Conservation (phyloP, 2,113 vertebrate genomes). For the Thomomys bottae region DNA sequence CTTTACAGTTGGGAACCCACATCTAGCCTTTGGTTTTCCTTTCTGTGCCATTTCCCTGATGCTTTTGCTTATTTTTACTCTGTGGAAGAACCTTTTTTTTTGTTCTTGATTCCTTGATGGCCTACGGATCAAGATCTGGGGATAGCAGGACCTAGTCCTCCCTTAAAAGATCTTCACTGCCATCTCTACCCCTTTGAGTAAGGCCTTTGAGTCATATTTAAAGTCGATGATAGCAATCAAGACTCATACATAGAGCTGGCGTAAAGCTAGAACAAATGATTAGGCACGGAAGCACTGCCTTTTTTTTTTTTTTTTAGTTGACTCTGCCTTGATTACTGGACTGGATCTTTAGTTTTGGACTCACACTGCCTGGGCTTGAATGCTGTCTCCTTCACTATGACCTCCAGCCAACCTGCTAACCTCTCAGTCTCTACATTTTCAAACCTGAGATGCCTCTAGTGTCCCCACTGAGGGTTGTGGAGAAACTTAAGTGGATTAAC, state of each 20-base stretch:
- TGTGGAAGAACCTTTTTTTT: not conserved
- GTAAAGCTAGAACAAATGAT: not conserved
- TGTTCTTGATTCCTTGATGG: not conserved
- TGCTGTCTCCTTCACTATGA: not conserved
- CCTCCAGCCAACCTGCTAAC: not conserved
- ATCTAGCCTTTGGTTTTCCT: not conserved
- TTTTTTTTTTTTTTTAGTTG: not conserved
- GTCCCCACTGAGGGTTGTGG: not conserved
- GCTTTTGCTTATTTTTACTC: not conserved
- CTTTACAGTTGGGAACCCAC: not conserved
- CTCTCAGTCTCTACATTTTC: not conserved
- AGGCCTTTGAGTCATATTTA: not conserved
- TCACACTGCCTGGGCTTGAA: not conserved
- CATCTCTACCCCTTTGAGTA: not conserved
- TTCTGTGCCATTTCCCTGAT: not conserved
- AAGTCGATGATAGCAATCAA: not conserved
- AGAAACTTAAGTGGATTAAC: constrained; percentile 6
- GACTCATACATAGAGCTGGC: not conserved
- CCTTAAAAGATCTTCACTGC: not conserved
- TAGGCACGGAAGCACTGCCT: fast-evolving
- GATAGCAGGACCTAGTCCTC: not conserved
- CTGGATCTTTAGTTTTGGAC: not conserved
- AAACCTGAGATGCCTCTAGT: not conserved
- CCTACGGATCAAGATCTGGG: not conserved
- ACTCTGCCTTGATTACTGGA: not conserved